Evolutionary conservation across 2,888 invertebrate species (phyloP), one percentile per base, ranked within the genome.

Genomic region (Erpobdella octoculata): DNA sequence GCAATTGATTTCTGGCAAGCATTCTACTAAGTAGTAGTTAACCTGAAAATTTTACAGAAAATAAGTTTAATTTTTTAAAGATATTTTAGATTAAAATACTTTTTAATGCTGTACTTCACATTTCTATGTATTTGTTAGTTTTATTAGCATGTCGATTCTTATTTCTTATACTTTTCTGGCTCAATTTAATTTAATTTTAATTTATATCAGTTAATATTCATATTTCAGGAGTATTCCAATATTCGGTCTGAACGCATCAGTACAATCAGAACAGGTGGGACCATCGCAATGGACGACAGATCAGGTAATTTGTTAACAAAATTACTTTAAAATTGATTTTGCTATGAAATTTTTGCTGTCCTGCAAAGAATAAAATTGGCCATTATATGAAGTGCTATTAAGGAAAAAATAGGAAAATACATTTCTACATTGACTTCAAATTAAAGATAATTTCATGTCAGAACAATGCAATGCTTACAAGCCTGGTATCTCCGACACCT

Each of bases 181-280:
- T n/a, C n/a, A n/a, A n/a, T n/a, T n/a, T n/a, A n/a, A n/a, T n/a
- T n/a, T n/a, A n/a, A n/a, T n/a, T n/a, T n/a, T n/a, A n/a, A n/a
- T n/a, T n/a, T 18, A 41, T 18, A 12, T 15, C 46, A 15, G 9
- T 9, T 21, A 25, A 48, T 12, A 9, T 25, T 37, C 21, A 15
- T 48, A n/a, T 31, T 61, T 8, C 67, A 74, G 74, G 38, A 74
- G 71, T 12, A 71, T 74, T 46, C 74, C 74, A 21, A 62, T 72
- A 25, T 67, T 72, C 33, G 71, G 71, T 31, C 59, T 61, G 33
- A 67, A 73, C 61, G 21, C 71, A 37, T 31, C 33, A 15, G 35
- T 71, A 21, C 8, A 71, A 12, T n/a, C 31, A 15, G 53, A 69
- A 9, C 69, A 69, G 25, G 31, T 31, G 25, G 69, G 69, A 48